phyloP scores from a whole-genome alignment of 1,140 invertebrate species.

The Dendrolimus punctatus region DNA sequence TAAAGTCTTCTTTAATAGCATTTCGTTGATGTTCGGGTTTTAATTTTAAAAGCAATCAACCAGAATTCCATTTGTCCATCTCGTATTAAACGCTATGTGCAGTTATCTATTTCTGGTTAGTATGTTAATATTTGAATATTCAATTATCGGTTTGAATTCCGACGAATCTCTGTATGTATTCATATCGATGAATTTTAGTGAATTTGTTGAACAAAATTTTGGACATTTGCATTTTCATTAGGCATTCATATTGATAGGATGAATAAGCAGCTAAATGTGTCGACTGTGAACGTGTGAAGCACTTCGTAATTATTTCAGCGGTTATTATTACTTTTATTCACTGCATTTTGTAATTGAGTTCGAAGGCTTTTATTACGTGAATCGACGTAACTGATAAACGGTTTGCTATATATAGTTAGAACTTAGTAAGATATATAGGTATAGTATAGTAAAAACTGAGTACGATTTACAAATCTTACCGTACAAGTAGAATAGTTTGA shows the following conservation, averaged over 20 bases:
- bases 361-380: too few species aligned
- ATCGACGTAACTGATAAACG: too few species aligned
- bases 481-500: too few species aligned
- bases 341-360: not conserved
- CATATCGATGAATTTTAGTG: constrained; percentile 30
- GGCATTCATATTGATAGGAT: constrained; percentile 43
- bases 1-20: too few species aligned
- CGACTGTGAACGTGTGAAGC: constrained; percentile 33
- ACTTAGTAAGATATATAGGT: too few species aligned
- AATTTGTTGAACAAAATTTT: constrained; percentile 45
- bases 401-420: too few species aligned
- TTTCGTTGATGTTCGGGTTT: too few species aligned
- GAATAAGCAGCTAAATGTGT: constrained; percentile 42
- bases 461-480: too few species aligned
- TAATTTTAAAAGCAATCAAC: too few species aligned
- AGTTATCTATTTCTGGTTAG: constrained; percentile 10
- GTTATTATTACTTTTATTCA: constrained; percentile 2
- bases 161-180: constrained; percentile 16
- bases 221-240: constrained; percentile 47
- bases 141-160: constrained; percentile 28
- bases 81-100: not conserved
- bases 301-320: constrained; percentile 27
- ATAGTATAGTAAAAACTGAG: too few species aligned
- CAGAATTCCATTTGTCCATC: too few species aligned
- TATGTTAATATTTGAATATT: constrained; percentile 35